Conservation (phyloP, 1,140 invertebrate genomes). For the Atta colombica region DNA sequence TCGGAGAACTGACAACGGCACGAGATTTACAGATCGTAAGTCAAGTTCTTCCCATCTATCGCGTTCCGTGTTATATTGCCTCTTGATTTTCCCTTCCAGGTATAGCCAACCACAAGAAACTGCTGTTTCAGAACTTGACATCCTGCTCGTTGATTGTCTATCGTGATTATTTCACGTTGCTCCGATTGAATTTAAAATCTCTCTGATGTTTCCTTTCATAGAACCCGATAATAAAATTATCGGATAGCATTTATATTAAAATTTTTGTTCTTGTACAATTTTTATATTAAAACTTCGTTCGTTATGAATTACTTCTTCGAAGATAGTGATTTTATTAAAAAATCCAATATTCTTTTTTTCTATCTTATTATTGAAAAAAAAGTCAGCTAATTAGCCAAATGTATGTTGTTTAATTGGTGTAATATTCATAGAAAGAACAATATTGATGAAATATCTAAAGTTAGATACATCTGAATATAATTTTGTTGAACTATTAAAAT, state of each 20-base stretch:
- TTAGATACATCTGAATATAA: no score
- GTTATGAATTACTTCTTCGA: neutral
- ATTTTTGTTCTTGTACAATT: neutral
- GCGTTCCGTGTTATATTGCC: conserved; percentile 1
- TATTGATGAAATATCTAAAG: no score
- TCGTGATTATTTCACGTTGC: conserved; percentile 13
- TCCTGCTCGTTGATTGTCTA: neutral
- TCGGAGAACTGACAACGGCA: conserved; percentile 56
- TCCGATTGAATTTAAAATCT: conserved; percentile 3
- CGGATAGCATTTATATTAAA: neutral
- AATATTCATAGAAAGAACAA: no score
- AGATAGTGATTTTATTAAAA: no score
- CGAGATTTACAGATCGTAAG: conserved; percentile 74
- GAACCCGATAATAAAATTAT: neutral
- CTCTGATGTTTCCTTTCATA: neutral
- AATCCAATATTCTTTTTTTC: no score
- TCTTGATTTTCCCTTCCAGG: conserved; percentile 28
- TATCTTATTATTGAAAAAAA: no score
- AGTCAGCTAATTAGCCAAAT: no score
- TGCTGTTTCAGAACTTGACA: conserved; percentile 31
- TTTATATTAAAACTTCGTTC: no score
- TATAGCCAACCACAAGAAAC: conserved; percentile 26
- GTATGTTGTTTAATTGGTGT: no score
- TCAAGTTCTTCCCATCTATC: conserved; percentile 53
- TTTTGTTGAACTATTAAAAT: no score